Percentiles rank a stretch among this genome's conserved stretches.
These are phyloP conservation scores for Leptopterna dolabrata DNA, from an alignment of 2,888 invertebrate genomes.

Conservation along the genomic window DNA sequence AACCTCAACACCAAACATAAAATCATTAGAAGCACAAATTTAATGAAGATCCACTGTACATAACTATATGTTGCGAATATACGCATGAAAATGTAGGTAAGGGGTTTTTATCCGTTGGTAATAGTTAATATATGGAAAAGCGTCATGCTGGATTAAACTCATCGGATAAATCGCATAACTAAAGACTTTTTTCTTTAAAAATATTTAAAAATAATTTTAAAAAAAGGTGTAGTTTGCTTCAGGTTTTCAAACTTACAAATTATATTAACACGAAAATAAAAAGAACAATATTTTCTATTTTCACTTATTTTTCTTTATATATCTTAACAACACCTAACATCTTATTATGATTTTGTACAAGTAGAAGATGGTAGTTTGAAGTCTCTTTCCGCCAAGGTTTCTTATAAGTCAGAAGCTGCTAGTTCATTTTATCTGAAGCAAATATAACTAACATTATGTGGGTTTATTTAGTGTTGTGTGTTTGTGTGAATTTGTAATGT, in stretches of 20 bases:
- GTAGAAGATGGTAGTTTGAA: neutral
- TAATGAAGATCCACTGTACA: slow-evolving; percentile 32
- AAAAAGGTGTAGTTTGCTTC: slow-evolving; percentile 71
- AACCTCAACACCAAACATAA: slow-evolving; percentile 50
- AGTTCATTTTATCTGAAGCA: neutral
- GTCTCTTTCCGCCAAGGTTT: neutral
- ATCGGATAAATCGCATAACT: neutral
- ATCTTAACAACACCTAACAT: neutral
- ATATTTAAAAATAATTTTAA: too few species aligned
- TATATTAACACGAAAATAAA: neutral
- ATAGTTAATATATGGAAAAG: neutral
- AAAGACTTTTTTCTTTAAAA: neutral
- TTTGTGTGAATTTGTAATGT: neutral
- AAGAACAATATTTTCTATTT: neutral
- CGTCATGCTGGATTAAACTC: neutral
- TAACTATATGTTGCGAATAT: slow-evolving; percentile 20
- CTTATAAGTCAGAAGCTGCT: neutral
- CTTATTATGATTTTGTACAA: neutral
- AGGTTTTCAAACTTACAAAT: slow-evolving; percentile 22
- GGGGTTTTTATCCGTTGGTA: neutral
- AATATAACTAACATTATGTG: neutral
- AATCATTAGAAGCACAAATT: slow-evolving; percentile 1
- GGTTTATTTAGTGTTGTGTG: neutral
- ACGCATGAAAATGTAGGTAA: neutral
- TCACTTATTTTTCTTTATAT: neutral